Conservation (phyloP, 2,888 invertebrate species). For the Melieria omissa region DNA sequence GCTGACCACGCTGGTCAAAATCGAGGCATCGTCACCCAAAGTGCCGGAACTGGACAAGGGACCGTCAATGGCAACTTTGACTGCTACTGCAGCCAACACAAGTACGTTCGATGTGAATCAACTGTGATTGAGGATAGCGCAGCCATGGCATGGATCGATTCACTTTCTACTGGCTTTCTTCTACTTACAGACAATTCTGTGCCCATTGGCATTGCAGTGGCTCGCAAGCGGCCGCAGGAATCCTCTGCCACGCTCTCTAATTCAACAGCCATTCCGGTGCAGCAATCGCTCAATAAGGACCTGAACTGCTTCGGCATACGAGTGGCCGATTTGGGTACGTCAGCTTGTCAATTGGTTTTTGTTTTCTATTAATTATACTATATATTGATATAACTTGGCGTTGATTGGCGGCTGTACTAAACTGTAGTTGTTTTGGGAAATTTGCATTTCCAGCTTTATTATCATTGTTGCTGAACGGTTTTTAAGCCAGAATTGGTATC, state of each 20-base stretch:
- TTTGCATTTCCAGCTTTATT: conserved; percentile 11
- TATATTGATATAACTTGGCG: too few species aligned
- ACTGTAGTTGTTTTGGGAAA: conserved; percentile 15
- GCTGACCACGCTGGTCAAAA: conserved; percentile 64
- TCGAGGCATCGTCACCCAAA: conserved; percentile 66
- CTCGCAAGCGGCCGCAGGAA: conserved; percentile 74
- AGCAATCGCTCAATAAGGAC: conserved; percentile 64
- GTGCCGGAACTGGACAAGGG: conserved; percentile 60
- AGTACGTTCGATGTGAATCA: conserved; percentile 47
- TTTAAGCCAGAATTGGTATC: too few species aligned
- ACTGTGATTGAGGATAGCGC: neutral
- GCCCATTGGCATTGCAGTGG: conserved; percentile 87
- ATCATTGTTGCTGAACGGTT: neutral
- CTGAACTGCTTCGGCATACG: conserved; percentile 66
- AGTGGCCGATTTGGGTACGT: conserved; percentile 65
- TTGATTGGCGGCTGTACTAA: conserved; percentile 7
- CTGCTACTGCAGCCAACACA: conserved; percentile 44
- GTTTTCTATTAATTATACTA: neutral
- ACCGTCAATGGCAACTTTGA: conserved; percentile 36
- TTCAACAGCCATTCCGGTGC: conserved; percentile 55
- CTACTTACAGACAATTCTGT: conserved; percentile 70
- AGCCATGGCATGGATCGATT: neutral
- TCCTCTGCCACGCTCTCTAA: conserved; percentile 65
- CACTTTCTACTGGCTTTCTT: conserved; percentile 15
- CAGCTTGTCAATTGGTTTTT: neutral